A percentile compares a stretch with the other conserved stretches of the same genome.
These are phyloP conservation scores for Sinocyclocheilus anophthalmus DNA, from an alignment of 2,113 vertebrate genomes.

Conservation along the genomic window DNA sequence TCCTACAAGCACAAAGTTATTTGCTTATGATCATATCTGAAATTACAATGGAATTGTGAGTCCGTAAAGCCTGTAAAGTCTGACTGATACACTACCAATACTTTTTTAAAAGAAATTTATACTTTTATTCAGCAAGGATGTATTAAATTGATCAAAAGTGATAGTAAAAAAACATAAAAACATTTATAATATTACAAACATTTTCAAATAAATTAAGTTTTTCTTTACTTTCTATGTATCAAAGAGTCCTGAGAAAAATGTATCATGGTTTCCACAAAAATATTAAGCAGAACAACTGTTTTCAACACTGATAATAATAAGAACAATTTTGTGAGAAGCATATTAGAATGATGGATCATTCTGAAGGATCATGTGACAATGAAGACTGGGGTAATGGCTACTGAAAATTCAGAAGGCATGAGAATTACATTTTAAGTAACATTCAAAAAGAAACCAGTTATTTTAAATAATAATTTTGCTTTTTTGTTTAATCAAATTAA, in stretches of 20 bases:
- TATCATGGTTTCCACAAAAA: neutral
- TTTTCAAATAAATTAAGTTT: neutral
- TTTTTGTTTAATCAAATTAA: neutral
- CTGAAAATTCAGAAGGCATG: neutral
- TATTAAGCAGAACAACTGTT: neutral
- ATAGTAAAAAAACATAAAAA: neutral
- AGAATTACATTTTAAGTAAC: neutral
- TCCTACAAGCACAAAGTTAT: no score
- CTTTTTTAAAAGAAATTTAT: neutral
- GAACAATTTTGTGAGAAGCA: neutral
- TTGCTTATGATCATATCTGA: no score
- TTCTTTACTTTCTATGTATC: neutral
- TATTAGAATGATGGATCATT: neutral
- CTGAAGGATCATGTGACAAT: neutral
- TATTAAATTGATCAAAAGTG: neutral
- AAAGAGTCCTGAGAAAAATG: neutral
- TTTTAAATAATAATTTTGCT: neutral
- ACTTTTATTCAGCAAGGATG: neutral
- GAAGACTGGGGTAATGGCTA: neutral
- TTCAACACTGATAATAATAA: neutral
- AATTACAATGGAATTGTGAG: neutral
- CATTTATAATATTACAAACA: neutral
- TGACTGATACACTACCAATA: no score
- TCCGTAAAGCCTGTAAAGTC: neutral
- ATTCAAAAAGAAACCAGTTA: neutral